Base-by-base conservation (phyloP, 1,140 invertebrate genomes). In the Frieseomelitta varia region DNA sequence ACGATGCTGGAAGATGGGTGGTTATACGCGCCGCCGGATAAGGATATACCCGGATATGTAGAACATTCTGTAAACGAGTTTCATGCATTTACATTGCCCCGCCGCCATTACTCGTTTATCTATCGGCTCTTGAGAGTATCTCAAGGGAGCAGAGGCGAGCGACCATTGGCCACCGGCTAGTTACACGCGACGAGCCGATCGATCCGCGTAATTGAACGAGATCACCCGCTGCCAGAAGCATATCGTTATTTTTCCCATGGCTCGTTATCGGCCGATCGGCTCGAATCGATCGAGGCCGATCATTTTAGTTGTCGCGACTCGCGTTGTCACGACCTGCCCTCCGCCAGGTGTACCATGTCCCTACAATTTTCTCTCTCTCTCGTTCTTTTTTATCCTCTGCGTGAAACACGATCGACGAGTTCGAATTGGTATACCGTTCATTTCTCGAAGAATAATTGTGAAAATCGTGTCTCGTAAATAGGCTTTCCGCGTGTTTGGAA, bases 101-200 rank as follows among this genome's bases (percentile, higher is more conserved):
- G 56, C 51, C 63, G 72, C 75, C 47, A 55, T 80, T 84, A 51
- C 72, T 78, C 81, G 85, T 87, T 88, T 88, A 84, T 84, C 85
- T 79, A 72, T 76, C 65, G 85, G 34, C 72, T 76, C 73, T 76
- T 81, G 74, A n/a, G 72, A 81, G 47, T 56, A 67, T 67, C 80
- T 75, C 80, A 67, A 58, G 80, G 80, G 72, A 81, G 58, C 24
- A 47, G 11, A 27, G 39, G 53, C 55, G 34, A 71, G 24, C 78
- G 24, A 53, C 4, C 53, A 30, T 71, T 30, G 51, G 15, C n/a
- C 78, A 19, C 15, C 39, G 8, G 61, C 19, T 75, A 19, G 80
- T 55, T 81, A 63, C 24, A 58, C 47, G 30, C 24, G 24, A 14
- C 11, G n/a, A 27, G 21, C 39, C 24, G 27, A 81, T 75, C 71